phyloP scores from a whole-genome alignment of 2,888 invertebrate species.

The Tiliacea citrago region DNA sequence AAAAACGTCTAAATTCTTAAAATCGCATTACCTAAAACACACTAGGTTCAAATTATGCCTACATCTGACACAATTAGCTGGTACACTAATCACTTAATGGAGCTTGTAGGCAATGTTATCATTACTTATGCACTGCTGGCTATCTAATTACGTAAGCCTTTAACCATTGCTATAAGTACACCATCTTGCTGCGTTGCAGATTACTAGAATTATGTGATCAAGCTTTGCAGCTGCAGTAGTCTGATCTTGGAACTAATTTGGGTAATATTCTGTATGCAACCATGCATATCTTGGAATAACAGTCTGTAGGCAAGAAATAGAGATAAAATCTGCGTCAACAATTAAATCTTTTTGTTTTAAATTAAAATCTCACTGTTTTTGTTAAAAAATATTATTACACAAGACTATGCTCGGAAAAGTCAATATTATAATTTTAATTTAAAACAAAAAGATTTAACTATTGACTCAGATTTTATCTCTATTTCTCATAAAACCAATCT shows the following conservation, averaged over 20 bases:
- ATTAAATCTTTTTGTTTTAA: too few relatives aligned
- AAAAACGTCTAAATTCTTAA: background rate
- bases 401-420: too few relatives aligned
- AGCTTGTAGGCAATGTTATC: slow-evolving; percentile 51
- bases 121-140: slow-evolving; percentile 47
- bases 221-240: background rate
- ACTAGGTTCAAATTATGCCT: slow-evolving; percentile 14
- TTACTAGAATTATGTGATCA: background rate
- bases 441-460: slow-evolving; percentile 20
- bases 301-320: too few relatives aligned
- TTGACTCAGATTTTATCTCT: slow-evolving; percentile 6
- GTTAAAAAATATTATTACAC: too few relatives aligned
- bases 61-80: slow-evolving; percentile 49
- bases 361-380: too few relatives aligned
- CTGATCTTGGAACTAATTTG: background rate
- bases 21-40: background rate
- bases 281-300: background rate
- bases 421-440: slow-evolving; percentile 1
- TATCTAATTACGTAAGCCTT: slow-evolving; percentile 28
- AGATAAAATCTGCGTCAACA: too few relatives aligned
- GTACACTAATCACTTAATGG: slow-evolving; percentile 60
- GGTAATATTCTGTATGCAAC: background rate
- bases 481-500: background rate
- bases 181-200: slow-evolving; percentile 6
- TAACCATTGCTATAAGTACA: slow-evolving; percentile 2